These are phyloP conservation scores for Carassius gibelio DNA, from an alignment of 2,113 vertebrate genomes.

Conservation along the genomic window DNA sequence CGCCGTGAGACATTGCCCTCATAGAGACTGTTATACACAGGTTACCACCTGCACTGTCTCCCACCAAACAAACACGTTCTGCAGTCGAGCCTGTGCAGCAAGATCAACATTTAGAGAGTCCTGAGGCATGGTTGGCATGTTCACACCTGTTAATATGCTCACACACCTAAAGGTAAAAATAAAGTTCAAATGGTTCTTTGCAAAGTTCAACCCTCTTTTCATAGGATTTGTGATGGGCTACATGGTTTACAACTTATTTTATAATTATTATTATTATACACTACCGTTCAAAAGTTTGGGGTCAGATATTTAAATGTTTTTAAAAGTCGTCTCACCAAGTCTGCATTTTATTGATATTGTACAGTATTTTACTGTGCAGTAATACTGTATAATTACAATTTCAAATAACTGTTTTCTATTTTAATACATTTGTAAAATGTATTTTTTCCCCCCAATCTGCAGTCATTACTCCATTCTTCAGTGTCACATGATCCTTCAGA, in stretches of 20 bases:
- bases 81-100: slow-evolving; percentile 81
- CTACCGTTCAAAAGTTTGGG: not conserved
- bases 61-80: slow-evolving; percentile 84
- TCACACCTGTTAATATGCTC: not conserved
- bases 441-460: not conserved
- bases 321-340: not conserved
- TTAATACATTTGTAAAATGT: not conserved
- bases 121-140: not conserved
- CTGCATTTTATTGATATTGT: not conserved
- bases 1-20: slow-evolving; percentile 79
- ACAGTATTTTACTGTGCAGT: too few relatives aligned
- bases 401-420: too few relatives aligned
- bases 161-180: not conserved
- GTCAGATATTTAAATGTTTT: not conserved
- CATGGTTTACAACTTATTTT: not conserved
- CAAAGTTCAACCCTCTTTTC: not conserved
- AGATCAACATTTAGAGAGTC: not conserved
- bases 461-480: not conserved
- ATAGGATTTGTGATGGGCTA: not conserved
- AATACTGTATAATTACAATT: too few relatives aligned
- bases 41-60: slow-evolving; percentile 90
- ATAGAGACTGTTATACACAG: slow-evolving; percentile 87
- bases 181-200: not conserved
- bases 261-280: not conserved
- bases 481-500: not conserved